phyloP scores from a whole-genome alignment of 2,113 vertebrate genomes.

The Eurypyga helias region DNA sequence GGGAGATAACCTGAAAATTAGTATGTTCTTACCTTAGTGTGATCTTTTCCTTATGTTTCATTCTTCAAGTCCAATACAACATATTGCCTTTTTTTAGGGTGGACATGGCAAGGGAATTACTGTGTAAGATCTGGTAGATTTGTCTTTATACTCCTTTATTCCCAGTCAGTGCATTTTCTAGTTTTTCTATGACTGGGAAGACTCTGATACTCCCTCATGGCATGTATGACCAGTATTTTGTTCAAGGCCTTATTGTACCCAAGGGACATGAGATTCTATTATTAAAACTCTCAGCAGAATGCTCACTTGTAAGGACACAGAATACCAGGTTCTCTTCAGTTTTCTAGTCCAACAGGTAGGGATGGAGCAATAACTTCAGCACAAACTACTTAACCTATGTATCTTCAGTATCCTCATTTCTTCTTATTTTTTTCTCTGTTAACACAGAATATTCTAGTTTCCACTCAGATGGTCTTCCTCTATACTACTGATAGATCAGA shows the following conservation, averaged over 20 bases:
- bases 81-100: neutral
- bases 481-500: neutral
- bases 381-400: neutral
- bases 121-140: neutral
- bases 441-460: neutral
- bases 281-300: neutral
- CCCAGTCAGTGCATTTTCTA: neutral
- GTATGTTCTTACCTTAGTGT: neutral
- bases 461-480: neutral
- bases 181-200: neutral
- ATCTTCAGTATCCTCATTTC: neutral
- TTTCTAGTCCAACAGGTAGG: neutral
- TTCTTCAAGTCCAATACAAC: neutral
- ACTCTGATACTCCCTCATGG: neutral
- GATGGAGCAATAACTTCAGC: neutral
- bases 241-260: neutral
- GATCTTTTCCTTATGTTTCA: neutral
- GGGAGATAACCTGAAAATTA: neutral
- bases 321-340: neutral
- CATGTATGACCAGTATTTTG: neutral
- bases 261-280: neutral
- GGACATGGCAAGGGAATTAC: neutral
- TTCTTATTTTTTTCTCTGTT: neutral
- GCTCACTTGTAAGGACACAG: neutral
- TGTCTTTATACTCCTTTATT: neutral